These are phyloP conservation scores for Cetonia aurata DNA, from an alignment of 2,888 invertebrate genomes.

Conservation along the genomic window DNA sequence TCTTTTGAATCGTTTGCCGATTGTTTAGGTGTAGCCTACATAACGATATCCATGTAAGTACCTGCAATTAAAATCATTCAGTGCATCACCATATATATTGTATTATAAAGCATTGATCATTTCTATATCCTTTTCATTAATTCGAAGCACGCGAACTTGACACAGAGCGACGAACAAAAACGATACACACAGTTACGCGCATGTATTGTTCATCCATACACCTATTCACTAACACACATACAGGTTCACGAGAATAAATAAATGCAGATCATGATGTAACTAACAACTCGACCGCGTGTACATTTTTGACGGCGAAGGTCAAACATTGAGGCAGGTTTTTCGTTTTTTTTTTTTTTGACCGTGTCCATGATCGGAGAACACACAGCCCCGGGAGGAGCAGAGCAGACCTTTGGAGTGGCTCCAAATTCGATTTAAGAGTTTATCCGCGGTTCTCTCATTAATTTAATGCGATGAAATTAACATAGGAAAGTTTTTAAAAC, in stretches of 20 bases:
- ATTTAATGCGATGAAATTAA: conserved; percentile 28
- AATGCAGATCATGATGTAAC: conserved; percentile 40
- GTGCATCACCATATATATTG: too few relatives aligned
- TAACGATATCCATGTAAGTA: too few relatives aligned
- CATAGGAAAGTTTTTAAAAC: conserved; percentile 35
- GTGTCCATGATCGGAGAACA: conserved; percentile 17
- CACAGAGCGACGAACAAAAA: background rate
- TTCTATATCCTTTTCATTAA: background rate
- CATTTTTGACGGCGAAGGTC: conserved; percentile 45
- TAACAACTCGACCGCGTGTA: conserved; percentile 17
- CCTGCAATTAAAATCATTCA: too few relatives aligned
- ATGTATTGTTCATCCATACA: background rate
- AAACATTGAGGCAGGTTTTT: conserved; percentile 46
- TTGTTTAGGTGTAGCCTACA: too few relatives aligned
- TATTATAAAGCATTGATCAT: too few relatives aligned
- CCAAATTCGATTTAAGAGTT: conserved; percentile 34
- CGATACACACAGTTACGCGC: background rate
- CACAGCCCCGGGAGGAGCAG: background rate
- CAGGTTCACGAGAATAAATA: conserved; percentile 10
- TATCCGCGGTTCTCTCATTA: conserved; percentile 22
- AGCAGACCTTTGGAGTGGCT: conserved; percentile 27
- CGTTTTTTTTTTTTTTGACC: conserved; percentile 25
- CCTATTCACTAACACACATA: background rate
- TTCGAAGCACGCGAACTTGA: background rate
- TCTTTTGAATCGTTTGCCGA: too few relatives aligned